phyloP scores from a whole-genome alignment of 1,140 invertebrate genomes.

The Delia radicum region DNA sequence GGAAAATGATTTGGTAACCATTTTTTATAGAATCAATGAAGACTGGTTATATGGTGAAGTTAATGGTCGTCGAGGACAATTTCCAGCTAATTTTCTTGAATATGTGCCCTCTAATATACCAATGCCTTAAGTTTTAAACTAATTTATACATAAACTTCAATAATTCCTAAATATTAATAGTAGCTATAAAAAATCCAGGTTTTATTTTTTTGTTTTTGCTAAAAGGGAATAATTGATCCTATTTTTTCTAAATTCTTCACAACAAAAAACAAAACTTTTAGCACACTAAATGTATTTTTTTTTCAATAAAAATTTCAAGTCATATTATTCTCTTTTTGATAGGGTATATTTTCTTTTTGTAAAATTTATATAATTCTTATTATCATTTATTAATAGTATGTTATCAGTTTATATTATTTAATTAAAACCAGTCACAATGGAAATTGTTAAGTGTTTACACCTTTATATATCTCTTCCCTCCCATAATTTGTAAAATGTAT shows the following conservation, averaged over 20 bases:
- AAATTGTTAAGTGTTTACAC: neutral
- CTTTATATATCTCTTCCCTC: neutral
- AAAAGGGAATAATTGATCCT: neutral
- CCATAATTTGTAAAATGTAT: neutral
- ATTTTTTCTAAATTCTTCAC: neutral
- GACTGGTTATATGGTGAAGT: conserved; percentile 82
- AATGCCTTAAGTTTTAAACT: conserved; percentile 36
- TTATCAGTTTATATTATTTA: neutral
- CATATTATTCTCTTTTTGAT: neutral
- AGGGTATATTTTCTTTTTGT: neutral
- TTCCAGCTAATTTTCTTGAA: conserved; percentile 79
- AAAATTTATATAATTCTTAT: neutral
- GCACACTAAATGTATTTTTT: neutral
- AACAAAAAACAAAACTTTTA: neutral
- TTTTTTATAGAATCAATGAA: conserved; percentile 70
- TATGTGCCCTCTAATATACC: conserved; percentile 58
- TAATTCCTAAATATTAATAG: neutral
- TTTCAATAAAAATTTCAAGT: neutral
- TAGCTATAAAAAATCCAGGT: neutral
- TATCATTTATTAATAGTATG: neutral
- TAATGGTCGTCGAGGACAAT: conserved; percentile 70
- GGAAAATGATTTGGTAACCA: conserved; percentile 65
- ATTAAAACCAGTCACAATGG: neutral
- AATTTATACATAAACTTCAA: neutral
- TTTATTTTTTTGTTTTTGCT: neutral